Percentiles rank a stretch among this genome's conserved stretches.
phyloP scores from a whole-genome alignment of 2,113 vertebrate species.

The Ptychochromis oligacanthus region DNA sequence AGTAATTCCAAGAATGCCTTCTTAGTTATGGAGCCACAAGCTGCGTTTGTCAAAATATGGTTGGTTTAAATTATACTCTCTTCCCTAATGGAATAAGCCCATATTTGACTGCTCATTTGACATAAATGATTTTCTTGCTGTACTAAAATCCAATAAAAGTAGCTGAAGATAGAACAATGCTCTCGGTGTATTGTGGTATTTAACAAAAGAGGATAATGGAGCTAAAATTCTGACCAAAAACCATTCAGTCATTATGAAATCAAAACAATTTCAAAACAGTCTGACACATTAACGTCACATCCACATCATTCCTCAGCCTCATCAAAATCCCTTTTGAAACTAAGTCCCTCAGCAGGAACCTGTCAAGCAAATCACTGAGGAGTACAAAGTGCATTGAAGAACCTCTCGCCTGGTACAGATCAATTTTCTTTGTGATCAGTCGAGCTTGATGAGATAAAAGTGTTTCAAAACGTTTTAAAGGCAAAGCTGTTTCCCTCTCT shows the following conservation, averaged over 20 bases:
- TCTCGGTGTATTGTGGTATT: neutral
- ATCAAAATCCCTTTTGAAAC: slow-evolving; percentile 53
- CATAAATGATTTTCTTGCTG: neutral
- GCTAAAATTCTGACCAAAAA: neutral
- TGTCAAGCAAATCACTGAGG: slow-evolving; percentile 60
- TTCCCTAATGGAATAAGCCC: neutral
- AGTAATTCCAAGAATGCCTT: slow-evolving; percentile 29
- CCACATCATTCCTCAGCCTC: slow-evolving; percentile 28
- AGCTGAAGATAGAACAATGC: neutral
- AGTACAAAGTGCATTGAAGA: slow-evolving; percentile 58
- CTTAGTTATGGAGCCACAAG: slow-evolving; percentile 1
- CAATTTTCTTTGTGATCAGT: slow-evolving; percentile 76
- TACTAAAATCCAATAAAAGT: neutral
- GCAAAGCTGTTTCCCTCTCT: slow-evolving; percentile 56
- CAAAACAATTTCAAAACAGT: slow-evolving; percentile 5
- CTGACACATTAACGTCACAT: slow-evolving; percentile 44
- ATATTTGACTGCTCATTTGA: neutral
- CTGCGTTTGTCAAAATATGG: neutral
- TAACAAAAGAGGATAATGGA: slow-evolving; percentile 5
- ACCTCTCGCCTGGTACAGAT: slow-evolving; percentile 56
- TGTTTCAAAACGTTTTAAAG: slow-evolving; percentile 64
- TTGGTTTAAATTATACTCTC: neutral
- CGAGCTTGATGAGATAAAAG: slow-evolving; percentile 72
- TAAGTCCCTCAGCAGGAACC: slow-evolving; percentile 49
- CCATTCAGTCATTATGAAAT: neutral